A percentile compares a stretch with the other conserved stretches of the same genome.
Conservation (phyloP, 2,113 vertebrate genomes). For the Cyphomyrus plagiostoma region DNA sequence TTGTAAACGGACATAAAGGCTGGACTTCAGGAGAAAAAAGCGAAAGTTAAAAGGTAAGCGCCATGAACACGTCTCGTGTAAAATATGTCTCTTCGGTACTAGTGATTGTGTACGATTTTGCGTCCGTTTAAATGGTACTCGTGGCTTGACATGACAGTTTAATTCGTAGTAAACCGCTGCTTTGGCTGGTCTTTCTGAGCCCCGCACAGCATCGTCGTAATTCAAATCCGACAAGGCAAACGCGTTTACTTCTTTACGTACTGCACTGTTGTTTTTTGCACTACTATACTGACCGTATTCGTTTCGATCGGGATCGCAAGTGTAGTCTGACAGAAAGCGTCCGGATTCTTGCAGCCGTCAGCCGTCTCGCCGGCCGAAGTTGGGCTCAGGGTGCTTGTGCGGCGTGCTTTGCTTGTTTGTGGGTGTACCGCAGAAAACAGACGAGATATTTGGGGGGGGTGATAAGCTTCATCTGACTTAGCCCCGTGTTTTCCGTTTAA, state of each 20-base stretch:
- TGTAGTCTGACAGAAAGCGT: conserved; percentile 43
- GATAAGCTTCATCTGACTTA: background rate
- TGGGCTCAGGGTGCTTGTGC: conserved; percentile 26
- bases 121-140: background rate
- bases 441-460: conserved; percentile 14
- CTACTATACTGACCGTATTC: conserved; percentile 6
- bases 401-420: conserved; percentile 35
- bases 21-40: conserved; percentile 48
- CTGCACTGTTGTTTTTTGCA: background rate
- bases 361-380: conserved; percentile 59
- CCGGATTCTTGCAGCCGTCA: conserved; percentile 44
- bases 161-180: conserved; percentile 2
- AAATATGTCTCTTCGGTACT: background rate
- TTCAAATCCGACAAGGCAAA: background rate
- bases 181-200: conserved; percentile 16
- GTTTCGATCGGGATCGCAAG: conserved; percentile 42
- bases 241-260: background rate
- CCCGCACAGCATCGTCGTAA: background rate
- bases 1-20: conserved; percentile 54
- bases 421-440: conserved; percentile 44
- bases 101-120: background rate
- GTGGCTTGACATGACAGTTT: conserved; percentile 5
- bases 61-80: conserved; percentile 12
- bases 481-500: background rate
- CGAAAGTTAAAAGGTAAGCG: conserved; percentile 59